Evolutionary conservation across 2,888 invertebrate species (phyloP), one percentile per base, ranked within the genome.

Genomic region (Hartigia nigra): DNA sequence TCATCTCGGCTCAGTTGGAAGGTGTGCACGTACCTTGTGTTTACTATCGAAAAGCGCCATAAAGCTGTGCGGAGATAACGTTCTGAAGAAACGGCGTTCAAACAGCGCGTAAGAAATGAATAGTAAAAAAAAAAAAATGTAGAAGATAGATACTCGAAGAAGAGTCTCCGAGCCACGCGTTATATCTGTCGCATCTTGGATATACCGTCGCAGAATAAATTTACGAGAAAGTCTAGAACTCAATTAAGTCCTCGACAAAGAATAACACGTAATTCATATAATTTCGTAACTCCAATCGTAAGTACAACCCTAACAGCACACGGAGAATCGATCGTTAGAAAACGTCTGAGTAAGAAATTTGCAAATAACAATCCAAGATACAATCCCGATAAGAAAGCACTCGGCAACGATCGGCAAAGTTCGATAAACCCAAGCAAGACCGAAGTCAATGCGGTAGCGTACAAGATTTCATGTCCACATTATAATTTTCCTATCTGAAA

Each of bases 11-110:
- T 55, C 23, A 55, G 55, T 55, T 23, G 55, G 55, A 55, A 55
- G 55, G 55, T 55, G 55, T 55, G 55, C 55, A 55, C 55, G 55
- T 55, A 55, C 55, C 55, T 55, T 55, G 55, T 55, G 82, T 85
- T 87, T 85, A 84, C 86, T 84, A 83, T 85, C 82, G 83, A 85
- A 86, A 86, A 85, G 77, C 78, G 80, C 79, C 83, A 81, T 87
- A 85, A 87, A 87, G 79, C 77, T 80, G 74, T 78, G 80, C 81
- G 79, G 77, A 81, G 75, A 77, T 76, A 74, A 75, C 80, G 81
- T 79, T 77, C 23, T 55, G 55, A 55, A 55, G 55, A 55, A 55
- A 55, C 55, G 55, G 55, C 55, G 55, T 55, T 55, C 55, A 55
- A 55, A 55, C 23, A 23, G 55, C 55, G 55, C 55, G 23, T 55